Conservation (phyloP, 2,888 invertebrate species). For the Saturnia pavonia region DNA sequence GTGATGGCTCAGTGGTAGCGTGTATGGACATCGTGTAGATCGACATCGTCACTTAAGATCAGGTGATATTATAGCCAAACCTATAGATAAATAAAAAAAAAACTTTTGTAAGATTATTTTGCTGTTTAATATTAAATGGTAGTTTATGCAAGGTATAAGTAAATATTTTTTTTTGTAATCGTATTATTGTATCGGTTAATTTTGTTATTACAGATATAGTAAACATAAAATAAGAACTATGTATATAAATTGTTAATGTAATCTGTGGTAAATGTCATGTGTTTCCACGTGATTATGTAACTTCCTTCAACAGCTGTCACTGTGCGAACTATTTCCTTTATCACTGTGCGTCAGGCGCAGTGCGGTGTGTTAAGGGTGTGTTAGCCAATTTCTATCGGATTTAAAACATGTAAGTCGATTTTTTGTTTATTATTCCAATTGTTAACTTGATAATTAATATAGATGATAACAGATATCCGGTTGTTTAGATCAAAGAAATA, state of each 20-base stretch:
- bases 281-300: slow-evolving; percentile 70
- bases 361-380: slow-evolving; percentile 72
- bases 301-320: slow-evolving; percentile 65
- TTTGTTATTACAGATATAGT: too few relatives aligned
- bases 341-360: slow-evolving; percentile 75
- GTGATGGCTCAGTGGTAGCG: too few relatives aligned
- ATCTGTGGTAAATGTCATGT: slow-evolving; percentile 1
- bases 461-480: neutral
- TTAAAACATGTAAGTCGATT: slow-evolving; percentile 72
- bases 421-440: slow-evolving; percentile 13
- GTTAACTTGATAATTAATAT: neutral
- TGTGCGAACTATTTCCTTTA: slow-evolving; percentile 66
- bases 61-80: too few relatives aligned
- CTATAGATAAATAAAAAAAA: too few relatives aligned
- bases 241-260: neutral
- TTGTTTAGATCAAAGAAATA: neutral
- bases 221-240: too few relatives aligned
- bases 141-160: too few relatives aligned
- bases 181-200: too few relatives aligned
- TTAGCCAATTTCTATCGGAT: slow-evolving; percentile 65
- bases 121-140: too few relatives aligned
- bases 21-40: too few relatives aligned
- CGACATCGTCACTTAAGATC: too few relatives aligned
- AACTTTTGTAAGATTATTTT: too few relatives aligned
- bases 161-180: too few relatives aligned